Evolutionary conservation across 1,140 invertebrate genomes (phyloP), one percentile per base, ranked within the genome.

Genomic region (Heliothis subflexa): DNA sequence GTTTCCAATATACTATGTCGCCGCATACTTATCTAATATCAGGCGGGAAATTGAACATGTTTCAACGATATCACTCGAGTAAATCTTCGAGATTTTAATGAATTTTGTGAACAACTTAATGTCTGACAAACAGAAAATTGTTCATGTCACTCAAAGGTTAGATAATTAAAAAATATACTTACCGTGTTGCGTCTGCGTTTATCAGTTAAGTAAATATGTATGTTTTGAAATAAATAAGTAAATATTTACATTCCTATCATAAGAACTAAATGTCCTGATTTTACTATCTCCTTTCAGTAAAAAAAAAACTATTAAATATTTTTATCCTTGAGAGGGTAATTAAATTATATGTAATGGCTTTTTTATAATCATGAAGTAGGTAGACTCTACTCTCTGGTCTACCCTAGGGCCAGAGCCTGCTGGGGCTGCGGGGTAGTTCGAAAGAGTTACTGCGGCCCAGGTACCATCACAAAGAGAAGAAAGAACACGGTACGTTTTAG

Each of bases 51-150:
- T 80, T 80, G 72, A 61, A 80, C 78, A 76, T 76, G 64, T 76
- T 70, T 80, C 73, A 75, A 18, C 54, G 62, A 76, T 80, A 76
- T 76, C 72, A 54, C 57, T 54, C 18, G 47, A 25, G 68, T 77
- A 73, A 73, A 81, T 78, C 75, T 81, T 78, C 45, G 61, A 71
- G 74, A 80, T 79, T 79, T 79, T 80, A 80, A 80, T 80, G 62
- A 80, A 80, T 70, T 75, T 62, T 76, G 64, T 75, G 33, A 77
- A 77, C 74, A 77, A 77, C 62, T 77, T 77, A 57, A 77, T 77
- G 61, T 45, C 50, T 47, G 62, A 68, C 33, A 57, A 68, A 77
- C 62, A 68, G 61, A 77, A 66, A 47, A 77, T 77, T 68, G 50
- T 55, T 66, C 14, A 77, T 55, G 52, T 68, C 28, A 68, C 18